Conservation (phyloP, 2,797 vertebrate species). For the Cyprinodon diabolis region DNA sequence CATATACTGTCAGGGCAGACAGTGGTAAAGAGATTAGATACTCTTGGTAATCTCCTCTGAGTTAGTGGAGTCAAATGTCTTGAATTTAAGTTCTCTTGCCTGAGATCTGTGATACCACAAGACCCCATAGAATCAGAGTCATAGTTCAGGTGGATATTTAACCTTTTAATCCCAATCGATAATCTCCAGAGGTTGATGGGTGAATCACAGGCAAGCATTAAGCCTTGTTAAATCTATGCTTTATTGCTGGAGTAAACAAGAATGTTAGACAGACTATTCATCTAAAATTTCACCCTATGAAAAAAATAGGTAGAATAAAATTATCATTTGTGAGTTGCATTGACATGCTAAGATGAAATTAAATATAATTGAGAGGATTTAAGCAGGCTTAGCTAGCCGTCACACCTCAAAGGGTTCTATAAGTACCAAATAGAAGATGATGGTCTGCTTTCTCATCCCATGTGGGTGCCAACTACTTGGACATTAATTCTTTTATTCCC, state of each 20-base stretch:
- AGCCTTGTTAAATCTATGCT: not conserved
- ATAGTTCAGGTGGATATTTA: conserved; percentile 6
- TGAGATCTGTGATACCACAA: conserved; percentile 7
- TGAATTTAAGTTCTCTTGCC: conserved; percentile 34
- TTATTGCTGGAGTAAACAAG: conserved; percentile 8
- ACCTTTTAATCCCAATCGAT: conserved; percentile 19
- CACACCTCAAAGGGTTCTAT: not conserved
- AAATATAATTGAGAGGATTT: conserved; percentile 7
- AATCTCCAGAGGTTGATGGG: conserved; percentile 2
- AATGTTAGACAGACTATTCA: conserved; percentile 1
- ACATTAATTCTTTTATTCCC: too few relatives aligned
- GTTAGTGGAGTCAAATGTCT: conserved; percentile 31
- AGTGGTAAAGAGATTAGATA: conserved; percentile 19
- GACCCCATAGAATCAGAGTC: conserved; percentile 7
- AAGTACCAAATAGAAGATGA: conserved; percentile 1
- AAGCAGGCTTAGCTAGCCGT: conserved; percentile 6
- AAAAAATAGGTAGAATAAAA: conserved; percentile 16
- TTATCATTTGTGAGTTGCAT: not conserved
- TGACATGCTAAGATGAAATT: conserved; percentile 11
- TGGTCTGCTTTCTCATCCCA: too few relatives aligned
- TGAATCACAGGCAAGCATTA: not conserved
- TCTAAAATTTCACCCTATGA: conserved; percentile 17
- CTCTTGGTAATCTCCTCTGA: conserved; percentile 22
- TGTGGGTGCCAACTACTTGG: too few relatives aligned
- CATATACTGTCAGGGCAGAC: conserved; percentile 16